Evolutionary conservation across 1,140 invertebrate species (phyloP).

Genomic region (Ridgeia piscesae): DNA sequence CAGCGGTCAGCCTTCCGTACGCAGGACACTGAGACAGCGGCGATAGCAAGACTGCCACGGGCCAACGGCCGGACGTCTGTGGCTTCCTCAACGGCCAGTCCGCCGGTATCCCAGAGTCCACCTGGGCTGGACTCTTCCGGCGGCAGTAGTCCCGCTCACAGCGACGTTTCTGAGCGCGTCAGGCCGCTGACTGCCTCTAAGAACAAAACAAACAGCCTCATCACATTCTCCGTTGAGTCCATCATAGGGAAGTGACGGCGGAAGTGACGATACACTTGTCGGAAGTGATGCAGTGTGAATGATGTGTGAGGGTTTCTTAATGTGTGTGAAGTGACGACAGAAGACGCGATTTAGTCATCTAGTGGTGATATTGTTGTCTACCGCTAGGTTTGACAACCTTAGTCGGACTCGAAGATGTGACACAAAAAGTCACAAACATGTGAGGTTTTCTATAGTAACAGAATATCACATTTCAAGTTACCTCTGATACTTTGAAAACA

Average conservation of each 20-base stretch:
- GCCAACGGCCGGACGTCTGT: background rate
- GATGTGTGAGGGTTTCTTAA: background rate
- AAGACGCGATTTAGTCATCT: background rate
- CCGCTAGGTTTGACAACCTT: background rate
- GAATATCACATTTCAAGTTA: background rate
- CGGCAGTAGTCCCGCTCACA: background rate
- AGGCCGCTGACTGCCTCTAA: background rate
- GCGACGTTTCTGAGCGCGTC: background rate
- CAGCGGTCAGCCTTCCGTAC: background rate
- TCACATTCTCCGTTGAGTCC: background rate
- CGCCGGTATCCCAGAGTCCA: background rate
- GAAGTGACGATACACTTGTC: background rate
- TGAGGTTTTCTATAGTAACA: background rate
- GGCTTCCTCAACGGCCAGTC: background rate
- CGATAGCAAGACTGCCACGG: background rate
- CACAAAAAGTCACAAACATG: background rate
- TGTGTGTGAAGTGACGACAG: background rate
- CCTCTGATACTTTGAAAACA: too few species aligned
- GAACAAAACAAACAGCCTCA: background rate
- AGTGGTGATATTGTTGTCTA: background rate
- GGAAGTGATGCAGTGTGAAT: background rate
- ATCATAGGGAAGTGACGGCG: background rate
- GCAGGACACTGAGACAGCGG: background rate
- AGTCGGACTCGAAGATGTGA: too few species aligned
- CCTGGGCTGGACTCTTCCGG: background rate